Evolutionary conservation across 2,113 vertebrate species (phyloP), one percentile per base, ranked within the genome.

Genomic region (Perca flavescens): DNA sequence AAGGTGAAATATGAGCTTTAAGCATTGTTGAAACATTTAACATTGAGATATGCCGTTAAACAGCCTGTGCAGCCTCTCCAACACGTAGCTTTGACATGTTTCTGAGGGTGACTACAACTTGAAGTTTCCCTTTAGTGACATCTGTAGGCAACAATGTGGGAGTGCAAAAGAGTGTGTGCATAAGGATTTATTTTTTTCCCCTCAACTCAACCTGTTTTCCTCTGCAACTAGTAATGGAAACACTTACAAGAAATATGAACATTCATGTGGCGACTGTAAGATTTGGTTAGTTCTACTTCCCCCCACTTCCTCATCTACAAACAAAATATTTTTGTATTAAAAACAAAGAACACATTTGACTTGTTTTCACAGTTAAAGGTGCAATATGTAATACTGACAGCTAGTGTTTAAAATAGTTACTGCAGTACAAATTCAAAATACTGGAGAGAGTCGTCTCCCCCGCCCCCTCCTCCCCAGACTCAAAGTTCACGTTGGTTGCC

Each of bases 51-150:
- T 72, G 40, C 22, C 15, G 12, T 62, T 28, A 15, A 36, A 69
- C 7, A 28, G 11, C 7, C 14, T 21, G 3, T 15, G 22, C 9
- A 54, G 12, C 53, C 10, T 12, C 46, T 36, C 31, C 25, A 11
- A 3, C 22, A 28, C 3, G 5, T 5, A 1, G 7, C 25, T 65
- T 16, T 21, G 6, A 22, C 11, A 22, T 49, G 25, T 21, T 43
- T n/a, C 22, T 25, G 13, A 28, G 5, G 34, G 12, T 17, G 66
- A 53, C 9, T 0, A 7, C 9, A 36, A 15, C 40, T 16, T 50
- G 52, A 68, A 43, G 47, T 40, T 43, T 47, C 0, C 5, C 34
- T 80, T 47, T 63, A 74, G 46, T 52, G 69, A 66, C 63, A 60
- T 65, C 86, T 70, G 19, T 8, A 17, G 78, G 68, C 11, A 53